phyloP scores from a whole-genome alignment of 1,140 invertebrate genomes.

The Drosophila bifasciata region DNA sequence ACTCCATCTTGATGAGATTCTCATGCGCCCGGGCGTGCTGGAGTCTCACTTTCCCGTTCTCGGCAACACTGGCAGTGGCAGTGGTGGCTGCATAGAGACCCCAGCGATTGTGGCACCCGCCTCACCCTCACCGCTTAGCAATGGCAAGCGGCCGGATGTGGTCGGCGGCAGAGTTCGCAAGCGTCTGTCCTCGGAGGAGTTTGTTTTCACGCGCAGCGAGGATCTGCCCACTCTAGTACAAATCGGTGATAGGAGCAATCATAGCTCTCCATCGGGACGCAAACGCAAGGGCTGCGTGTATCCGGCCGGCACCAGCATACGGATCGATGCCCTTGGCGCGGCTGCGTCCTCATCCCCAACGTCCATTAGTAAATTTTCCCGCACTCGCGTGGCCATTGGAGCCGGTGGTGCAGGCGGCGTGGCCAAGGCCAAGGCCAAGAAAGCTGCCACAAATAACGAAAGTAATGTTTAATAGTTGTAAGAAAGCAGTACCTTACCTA shows the following conservation, averaged over 20 bases:
- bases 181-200: slow-evolving; percentile 79
- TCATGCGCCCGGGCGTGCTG: slow-evolving; percentile 73
- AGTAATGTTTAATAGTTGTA: slow-evolving; percentile 76
- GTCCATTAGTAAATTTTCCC: slow-evolving; percentile 74
- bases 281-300: slow-evolving; percentile 71
- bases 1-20: slow-evolving; percentile 44
- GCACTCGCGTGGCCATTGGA: slow-evolving; percentile 51
- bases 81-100: slow-evolving; percentile 35
- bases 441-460: slow-evolving; percentile 63
- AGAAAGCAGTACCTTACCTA: slow-evolving; percentile 71
- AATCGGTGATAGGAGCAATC: slow-evolving; percentile 54
- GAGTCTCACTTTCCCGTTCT: slow-evolving; percentile 81
- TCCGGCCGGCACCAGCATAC: slow-evolving; percentile 64
- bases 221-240: slow-evolving; percentile 74
- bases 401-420: slow-evolving; percentile 18
- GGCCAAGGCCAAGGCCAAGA: slow-evolving; percentile 25
- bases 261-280: slow-evolving; percentile 49
- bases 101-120: slow-evolving; percentile 64
- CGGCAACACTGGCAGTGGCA: no score
- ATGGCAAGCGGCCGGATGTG: slow-evolving; percentile 57
- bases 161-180: slow-evolving; percentile 72
- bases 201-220: slow-evolving; percentile 71
- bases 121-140: slow-evolving; percentile 56
- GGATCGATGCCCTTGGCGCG: slow-evolving; percentile 40
- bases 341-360: slow-evolving; percentile 45